These are phyloP conservation scores for Mesocentrotus franciscanus DNA, from an alignment of 53 echinoderm and acorn worm species.

Conservation along the genomic window DNA sequence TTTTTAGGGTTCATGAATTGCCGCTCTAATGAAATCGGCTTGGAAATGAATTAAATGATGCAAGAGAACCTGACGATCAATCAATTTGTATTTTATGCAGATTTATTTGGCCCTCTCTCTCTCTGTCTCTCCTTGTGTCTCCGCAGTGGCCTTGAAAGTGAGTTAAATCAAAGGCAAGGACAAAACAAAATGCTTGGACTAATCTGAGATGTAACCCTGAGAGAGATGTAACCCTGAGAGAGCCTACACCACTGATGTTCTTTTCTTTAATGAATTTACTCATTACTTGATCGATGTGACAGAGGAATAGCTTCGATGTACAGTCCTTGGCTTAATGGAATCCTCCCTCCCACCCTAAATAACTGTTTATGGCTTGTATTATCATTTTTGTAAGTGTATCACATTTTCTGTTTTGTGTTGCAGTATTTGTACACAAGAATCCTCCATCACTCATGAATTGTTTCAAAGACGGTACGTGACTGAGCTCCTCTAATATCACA, in stretches of 20 bases:
- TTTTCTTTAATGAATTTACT: constrained; percentile 38
- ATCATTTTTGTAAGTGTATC: constrained; percentile 41
- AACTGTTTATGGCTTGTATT: constrained; percentile 30
- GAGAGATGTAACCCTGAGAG: neutral
- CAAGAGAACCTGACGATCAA: constrained; percentile 67
- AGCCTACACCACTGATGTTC: constrained; percentile 2
- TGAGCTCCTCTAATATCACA: neutral
- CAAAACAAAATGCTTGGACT: constrained; percentile 40
- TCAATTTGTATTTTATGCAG: constrained; percentile 67
- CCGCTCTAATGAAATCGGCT: constrained; percentile 64
- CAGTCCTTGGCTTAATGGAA: neutral
- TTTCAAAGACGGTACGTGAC: neutral
- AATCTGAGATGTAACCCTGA: constrained; percentile 44
- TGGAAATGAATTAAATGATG: constrained; percentile 68
- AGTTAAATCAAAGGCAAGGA: constrained; percentile 47
- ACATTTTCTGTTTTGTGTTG: neutral
- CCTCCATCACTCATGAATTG: neutral
- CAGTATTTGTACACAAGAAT: neutral
- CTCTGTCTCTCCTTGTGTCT: neutral
- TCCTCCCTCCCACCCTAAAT: constrained; percentile 21
- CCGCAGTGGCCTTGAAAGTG: constrained; percentile 21
- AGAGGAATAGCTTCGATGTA: neutral
- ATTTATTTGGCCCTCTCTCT: constrained; percentile 27
- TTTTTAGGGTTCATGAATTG: constrained; percentile 60
- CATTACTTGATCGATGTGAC: constrained; percentile 37